Base-by-base conservation (phyloP, 1,140 invertebrate genomes). In the Lucilia sericata region DNA sequence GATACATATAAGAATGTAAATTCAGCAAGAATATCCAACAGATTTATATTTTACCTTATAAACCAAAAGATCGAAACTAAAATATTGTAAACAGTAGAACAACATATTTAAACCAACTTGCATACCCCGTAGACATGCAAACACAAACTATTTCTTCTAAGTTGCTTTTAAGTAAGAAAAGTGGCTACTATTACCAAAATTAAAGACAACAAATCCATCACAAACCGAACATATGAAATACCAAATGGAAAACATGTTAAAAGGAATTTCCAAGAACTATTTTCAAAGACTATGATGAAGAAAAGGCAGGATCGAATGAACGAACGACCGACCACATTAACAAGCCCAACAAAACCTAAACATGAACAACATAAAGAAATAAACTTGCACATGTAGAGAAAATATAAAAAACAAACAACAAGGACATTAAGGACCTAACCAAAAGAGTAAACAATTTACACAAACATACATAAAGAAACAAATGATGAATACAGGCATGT, bases 201-300 rank as follows among this genome's bases (percentile, higher is more conserved):
- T 80, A 80, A 80, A 80, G 76, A 80, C 76, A 80, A 51, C 76
- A 80, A 80, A 80, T 80, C 76, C 21, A 80, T 80, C 21, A 49
- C 42, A 49, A 80, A 76, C 74, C 74, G n/a, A 76, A 80, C 76
- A 49, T 60, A 60, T 17, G 55, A 70, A 49, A 80, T 42, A 51
- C 5, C 4, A 25, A 49, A 51, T 9, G 25, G n/a, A 80, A 19
- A n/a, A 49, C n/a, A 49, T 17, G 42, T 9, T 80, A 25, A 21
- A 47, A 60, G 14, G 55, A 42, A 42, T 42, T 42, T 42, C 42
- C 42, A 42, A 42, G 42, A 42, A 42, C 42, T 14, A 55, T 55
- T 17, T 30, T 55, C 7, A 17, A 14, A 55, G 17, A 14, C 17
- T 0, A 55, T 17, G 51, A 55, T 0, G 21, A 21, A 70, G 65